Evolutionary conservation across 2,113 vertebrate species (phyloP), one percentile per base, ranked within the genome.

Genomic region (Malurus elegans): DNA sequence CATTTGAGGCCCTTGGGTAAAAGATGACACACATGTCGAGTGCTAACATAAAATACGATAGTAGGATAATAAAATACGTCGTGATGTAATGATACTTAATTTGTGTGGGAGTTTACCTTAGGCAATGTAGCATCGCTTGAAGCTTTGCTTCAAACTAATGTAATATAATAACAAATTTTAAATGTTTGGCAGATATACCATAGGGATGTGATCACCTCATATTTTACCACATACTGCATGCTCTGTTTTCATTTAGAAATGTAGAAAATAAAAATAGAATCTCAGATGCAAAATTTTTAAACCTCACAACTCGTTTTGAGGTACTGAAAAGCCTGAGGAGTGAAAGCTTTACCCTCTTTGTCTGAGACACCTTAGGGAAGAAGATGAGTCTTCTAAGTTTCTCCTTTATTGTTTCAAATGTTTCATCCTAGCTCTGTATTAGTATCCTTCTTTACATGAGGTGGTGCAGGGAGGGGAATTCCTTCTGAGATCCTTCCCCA

Each of bases 201-300:
- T 4, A 36, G 74, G 8, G 58, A 29, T 86, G 82, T 40, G 45
- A 58, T 86, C n/a, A 36, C 34, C 42, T 86, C 23, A 12, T 79
- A 19, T 86, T 85, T 82, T 76, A 29, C 40, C 26, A n/a, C n/a
- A 2, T 71, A 53, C 6, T 61, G 34, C 19, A 5, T 58, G 42
- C 14, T 58, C 36, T 56, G 8, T 53, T 89, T 74, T 65, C 6
- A 31, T 66, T 74, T 87, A 56, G 47, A 84, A 86, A 48, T 31
- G 3, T 21, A 64, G 47, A 54, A 67, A 56, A 73, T 50, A 61
- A 73, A 61, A 81, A 4, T 6, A 31, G 6, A 45, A 80, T 25
- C 21, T 75, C 1, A 0, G 13, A 28, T 40, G 14, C 14, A 44
- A 12, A 18, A 2, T 0, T 7, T 12, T 12, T 50, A 54, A 24